Percentiles rank a stretch among this genome's conserved stretches.
Evolutionary conservation across 1,140 invertebrate species (phyloP).

Genomic region (Phthorimaea operculella): DNA sequence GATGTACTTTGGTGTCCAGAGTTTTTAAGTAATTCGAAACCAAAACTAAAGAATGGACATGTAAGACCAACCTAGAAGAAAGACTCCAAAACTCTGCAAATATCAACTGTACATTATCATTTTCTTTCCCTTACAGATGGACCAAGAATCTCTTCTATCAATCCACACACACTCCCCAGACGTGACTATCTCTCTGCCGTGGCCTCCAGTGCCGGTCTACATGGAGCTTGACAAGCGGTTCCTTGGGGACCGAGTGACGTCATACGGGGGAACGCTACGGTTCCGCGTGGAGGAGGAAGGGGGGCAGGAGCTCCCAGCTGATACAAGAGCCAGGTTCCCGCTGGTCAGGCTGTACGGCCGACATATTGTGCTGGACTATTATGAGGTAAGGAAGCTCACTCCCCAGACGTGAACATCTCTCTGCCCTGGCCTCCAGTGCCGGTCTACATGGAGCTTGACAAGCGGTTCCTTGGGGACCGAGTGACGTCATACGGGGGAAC

Average conservation of each 20-base stretch:
- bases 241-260: slow-evolving; percentile 87
- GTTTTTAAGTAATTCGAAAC: too few relatives aligned
- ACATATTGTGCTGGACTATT: slow-evolving; percentile 86
- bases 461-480: slow-evolving; percentile 87
- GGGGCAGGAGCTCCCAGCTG: slow-evolving; percentile 69
- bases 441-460: slow-evolving; percentile 87
- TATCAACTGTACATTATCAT: slow-evolving; percentile 64
- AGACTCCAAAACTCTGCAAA: too few relatives aligned
- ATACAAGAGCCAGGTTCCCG: slow-evolving; percentile 73
- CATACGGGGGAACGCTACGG: slow-evolving; percentile 91
- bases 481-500: slow-evolving; percentile 93
- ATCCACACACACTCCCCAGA: slow-evolving; percentile 54
- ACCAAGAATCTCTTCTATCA: slow-evolving; percentile 57
- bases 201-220: slow-evolving; percentile 80
- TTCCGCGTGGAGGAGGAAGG: slow-evolving; percentile 81
- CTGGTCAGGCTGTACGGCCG: slow-evolving; percentile 83
- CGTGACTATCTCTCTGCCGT: slow-evolving; percentile 69
- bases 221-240: slow-evolving; percentile 87
- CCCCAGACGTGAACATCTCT: slow-evolving; percentile 53
- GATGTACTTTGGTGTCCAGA: too few relatives aligned
- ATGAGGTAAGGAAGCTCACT: too few relatives aligned
- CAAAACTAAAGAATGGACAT: too few relatives aligned
- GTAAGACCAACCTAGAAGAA: too few relatives aligned
- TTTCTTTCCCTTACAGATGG: slow-evolving; percentile 27
- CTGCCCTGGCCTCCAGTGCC: slow-evolving; percentile 77